Conservation (phyloP, 2,113 vertebrate species). For the Empidonax traillii region DNA sequence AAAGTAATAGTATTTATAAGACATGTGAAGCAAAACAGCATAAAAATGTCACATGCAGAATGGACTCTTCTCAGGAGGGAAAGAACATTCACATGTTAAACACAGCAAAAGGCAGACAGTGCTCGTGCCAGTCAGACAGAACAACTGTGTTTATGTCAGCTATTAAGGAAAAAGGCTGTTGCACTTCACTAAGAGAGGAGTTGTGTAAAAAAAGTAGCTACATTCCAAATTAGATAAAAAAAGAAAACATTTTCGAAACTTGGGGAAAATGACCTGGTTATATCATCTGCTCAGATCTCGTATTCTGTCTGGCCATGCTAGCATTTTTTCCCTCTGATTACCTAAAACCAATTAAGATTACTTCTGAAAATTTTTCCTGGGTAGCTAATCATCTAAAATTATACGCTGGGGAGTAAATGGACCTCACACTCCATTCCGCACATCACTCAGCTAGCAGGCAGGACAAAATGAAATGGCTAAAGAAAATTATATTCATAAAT, state of each 20-base stretch:
- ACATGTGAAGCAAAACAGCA: neutral
- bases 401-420: neutral
- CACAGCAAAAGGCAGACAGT: neutral
- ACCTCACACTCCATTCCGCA: neutral
- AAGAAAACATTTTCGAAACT: neutral
- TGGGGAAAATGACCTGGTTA: conserved; percentile 1
- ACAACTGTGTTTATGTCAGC: neutral
- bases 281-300: neutral
- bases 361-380: conserved; percentile 9
- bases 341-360: conserved; percentile 24
- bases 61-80: neutral
- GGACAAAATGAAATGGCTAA: neutral
- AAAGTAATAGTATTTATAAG: neutral
- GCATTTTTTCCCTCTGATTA: neutral
- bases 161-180: neutral
- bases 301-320: neutral
- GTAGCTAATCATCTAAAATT: conserved; percentile 1
- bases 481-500: neutral
- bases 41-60: neutral
- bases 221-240: neutral
- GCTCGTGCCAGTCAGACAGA: neutral
- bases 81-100: neutral
- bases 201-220: neutral
- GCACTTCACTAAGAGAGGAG: neutral
- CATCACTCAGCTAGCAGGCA: neutral